These are phyloP conservation scores for Montipora capricornis DNA, from an alignment of 64 coral and sea anemone genomes.

Conservation along the genomic window DNA sequence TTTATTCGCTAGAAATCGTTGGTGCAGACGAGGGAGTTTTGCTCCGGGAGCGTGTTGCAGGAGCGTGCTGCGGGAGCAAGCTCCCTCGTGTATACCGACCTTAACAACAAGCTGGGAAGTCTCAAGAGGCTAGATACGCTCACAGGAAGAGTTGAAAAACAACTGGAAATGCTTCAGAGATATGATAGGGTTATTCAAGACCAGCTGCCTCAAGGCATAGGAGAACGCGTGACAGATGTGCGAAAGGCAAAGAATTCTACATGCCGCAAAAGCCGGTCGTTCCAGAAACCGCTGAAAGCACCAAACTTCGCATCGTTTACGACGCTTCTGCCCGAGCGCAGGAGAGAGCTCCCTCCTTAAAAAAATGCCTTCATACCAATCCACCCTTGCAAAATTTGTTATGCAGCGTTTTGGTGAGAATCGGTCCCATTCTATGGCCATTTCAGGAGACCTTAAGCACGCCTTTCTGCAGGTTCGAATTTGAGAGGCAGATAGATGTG, in stretches of 20 bases:
- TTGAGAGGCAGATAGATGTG: neutral
- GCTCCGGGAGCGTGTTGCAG: too few relatives aligned
- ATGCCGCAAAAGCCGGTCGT: neutral
- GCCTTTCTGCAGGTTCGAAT: neutral
- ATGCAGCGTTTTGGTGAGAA: neutral
- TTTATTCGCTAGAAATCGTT: too few relatives aligned
- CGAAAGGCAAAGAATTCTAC: neutral
- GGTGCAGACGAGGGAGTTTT: too few relatives aligned
- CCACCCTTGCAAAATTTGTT: neutral
- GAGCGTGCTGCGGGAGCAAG: too few relatives aligned
- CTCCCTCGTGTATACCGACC: neutral
- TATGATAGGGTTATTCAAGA: conserved; percentile 21
- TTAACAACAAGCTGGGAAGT: neutral
- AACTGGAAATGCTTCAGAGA: neutral
- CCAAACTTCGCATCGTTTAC: neutral
- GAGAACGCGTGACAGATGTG: neutral
- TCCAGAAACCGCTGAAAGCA: neutral
- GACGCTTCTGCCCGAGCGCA: neutral
- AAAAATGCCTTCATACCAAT: neutral
- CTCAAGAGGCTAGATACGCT: neutral
- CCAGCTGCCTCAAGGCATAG: conserved; percentile 17
- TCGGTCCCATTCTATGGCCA: neutral
- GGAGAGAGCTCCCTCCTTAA: neutral
- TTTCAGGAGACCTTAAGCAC: neutral
- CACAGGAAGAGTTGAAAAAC: neutral